These are phyloP conservation scores for Anthoscopus minutus DNA, from an alignment of 2,113 vertebrate species.

Conservation along the genomic window DNA sequence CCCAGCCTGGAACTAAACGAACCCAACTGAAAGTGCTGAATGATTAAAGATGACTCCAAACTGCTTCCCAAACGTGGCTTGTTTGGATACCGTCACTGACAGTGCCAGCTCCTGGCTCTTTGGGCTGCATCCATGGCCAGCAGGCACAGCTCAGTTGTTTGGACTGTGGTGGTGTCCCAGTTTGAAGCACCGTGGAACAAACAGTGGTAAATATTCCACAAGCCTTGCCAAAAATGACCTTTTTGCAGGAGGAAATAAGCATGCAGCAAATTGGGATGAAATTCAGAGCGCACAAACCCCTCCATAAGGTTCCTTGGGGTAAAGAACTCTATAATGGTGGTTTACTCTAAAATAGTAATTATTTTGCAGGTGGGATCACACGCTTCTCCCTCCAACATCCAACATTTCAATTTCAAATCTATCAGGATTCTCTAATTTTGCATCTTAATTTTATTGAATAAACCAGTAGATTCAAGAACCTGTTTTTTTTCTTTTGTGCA, in stretches of 20 bases:
- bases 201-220: background rate
- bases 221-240: background rate
- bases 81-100: background rate
- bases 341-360: background rate
- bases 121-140: background rate
- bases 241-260: background rate
- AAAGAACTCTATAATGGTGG: background rate
- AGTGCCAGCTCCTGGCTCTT: background rate
- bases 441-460: background rate
- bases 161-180: background rate
- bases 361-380: background rate
- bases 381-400: background rate
- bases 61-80: background rate
- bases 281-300: background rate
- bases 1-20: conserved; percentile 43
- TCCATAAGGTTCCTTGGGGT: background rate
- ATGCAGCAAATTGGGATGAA: background rate
- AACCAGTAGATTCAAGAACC: background rate
- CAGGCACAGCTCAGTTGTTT: background rate
- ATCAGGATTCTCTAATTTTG: background rate
- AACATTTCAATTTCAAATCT: background rate
- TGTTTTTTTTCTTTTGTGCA: background rate
- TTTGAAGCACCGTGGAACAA: background rate
- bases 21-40: conserved; percentile 32
- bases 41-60: conserved; percentile 7